A percentile compares a stretch with the other conserved stretches of the same genome.
These are phyloP conservation scores for Nesometra sesokonis DNA, from an alignment of 35 echinoderm and acorn worm species.

Conservation along the genomic window DNA sequence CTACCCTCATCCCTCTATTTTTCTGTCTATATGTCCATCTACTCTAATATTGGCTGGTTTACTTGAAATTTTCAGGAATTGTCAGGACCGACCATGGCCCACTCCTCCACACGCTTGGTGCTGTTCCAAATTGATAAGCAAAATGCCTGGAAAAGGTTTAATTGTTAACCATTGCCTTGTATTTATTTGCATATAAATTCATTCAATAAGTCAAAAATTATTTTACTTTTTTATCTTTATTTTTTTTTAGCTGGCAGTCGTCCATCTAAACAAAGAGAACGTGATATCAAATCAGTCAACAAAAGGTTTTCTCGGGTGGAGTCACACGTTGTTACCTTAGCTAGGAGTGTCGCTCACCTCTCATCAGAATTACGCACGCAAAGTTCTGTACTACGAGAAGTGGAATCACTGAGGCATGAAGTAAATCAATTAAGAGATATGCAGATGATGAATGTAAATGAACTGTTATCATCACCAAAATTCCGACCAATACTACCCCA, in stretches of 20 bases:
- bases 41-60: too few species aligned
- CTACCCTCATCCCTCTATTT: too few species aligned
- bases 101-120: too few species aligned
- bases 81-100: too few species aligned
- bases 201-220: too few species aligned
- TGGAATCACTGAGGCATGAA: slow-evolving; percentile 50
- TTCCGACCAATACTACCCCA: slow-evolving; percentile 37
- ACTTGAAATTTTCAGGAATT: too few species aligned
- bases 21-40: too few species aligned
- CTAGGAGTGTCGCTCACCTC: slow-evolving; percentile 86
- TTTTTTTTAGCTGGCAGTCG: slow-evolving; percentile 11
- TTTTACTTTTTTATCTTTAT: background rate
- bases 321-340: slow-evolving; percentile 95
- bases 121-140: too few species aligned
- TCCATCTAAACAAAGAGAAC: slow-evolving; percentile 66
- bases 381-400: slow-evolving; percentile 51
- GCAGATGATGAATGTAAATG: slow-evolving; percentile 21
- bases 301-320: slow-evolving; percentile 74
- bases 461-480: background rate
- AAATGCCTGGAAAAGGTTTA: too few species aligned
- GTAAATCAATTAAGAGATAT: slow-evolving; percentile 53
- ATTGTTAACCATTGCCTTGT: too few species aligned
- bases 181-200: too few species aligned
- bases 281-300: slow-evolving; percentile 66
- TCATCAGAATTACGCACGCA: slow-evolving; percentile 87